Conservation (phyloP, 1,140 invertebrate genomes). For the Leptopilina boulardi region DNA sequence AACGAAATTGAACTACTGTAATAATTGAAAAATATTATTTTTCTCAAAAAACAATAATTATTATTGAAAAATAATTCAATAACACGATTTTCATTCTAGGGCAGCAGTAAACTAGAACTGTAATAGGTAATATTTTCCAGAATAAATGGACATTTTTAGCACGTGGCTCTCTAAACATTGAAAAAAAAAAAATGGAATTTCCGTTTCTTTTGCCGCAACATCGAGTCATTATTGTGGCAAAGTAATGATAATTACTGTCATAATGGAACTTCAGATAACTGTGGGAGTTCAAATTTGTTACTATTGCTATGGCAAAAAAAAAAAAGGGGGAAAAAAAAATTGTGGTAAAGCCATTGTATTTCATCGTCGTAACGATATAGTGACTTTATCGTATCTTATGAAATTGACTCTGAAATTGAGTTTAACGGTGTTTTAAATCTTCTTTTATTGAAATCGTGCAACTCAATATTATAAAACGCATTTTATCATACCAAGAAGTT, state of each 20-base stretch:
- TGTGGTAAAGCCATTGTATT: slow-evolving; percentile 5
- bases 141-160: not conserved
- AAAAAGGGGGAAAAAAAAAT: no score
- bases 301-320: not conserved
- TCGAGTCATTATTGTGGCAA: slow-evolving; percentile 4
- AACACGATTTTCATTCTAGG: no score
- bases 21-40: no score
- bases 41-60: no score
- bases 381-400: not conserved
- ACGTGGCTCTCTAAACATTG: not conserved
- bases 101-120: no score
- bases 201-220: slow-evolving; percentile 10
- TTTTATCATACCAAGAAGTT: not conserved
- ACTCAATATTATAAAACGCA: not conserved
- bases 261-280: not conserved
- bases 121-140: not conserved
- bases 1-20: no score
- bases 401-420: slow-evolving; percentile 13
- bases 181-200: not conserved
- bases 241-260: slow-evolving; percentile 10
- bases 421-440: not conserved
- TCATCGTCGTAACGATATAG: not conserved
- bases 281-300: slow-evolving; percentile 4
- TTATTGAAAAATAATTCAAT: no score
- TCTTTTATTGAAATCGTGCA: slow-evolving; percentile 14